phyloP scores from a whole-genome alignment of 1,140 invertebrate species.

The Philopotamus ludificatus region DNA sequence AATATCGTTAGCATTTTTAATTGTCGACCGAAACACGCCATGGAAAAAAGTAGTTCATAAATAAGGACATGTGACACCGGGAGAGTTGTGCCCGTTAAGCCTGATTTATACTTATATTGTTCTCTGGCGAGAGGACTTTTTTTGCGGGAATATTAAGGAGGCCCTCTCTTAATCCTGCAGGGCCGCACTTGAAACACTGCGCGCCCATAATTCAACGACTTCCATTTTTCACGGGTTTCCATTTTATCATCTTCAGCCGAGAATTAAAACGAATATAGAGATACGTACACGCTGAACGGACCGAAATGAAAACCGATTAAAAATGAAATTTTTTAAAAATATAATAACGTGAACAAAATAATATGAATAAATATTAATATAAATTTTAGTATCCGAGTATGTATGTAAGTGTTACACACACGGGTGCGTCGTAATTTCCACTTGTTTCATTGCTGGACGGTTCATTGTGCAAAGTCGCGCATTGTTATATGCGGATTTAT shows the following conservation, averaged over 20 bases:
- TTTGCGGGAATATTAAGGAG: slow-evolving; percentile 39
- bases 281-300: neutral
- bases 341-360: too few species aligned
- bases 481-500: too few species aligned
- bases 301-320: too few species aligned
- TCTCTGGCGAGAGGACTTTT: slow-evolving; percentile 24
- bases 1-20: slow-evolving; percentile 25
- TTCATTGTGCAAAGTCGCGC: slow-evolving; percentile 2
- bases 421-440: too few species aligned
- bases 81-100: slow-evolving; percentile 33
- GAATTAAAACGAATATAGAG: neutral
- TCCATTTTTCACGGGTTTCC: slow-evolving; percentile 33
- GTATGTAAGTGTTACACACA: too few species aligned
- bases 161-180: slow-evolving; percentile 29
- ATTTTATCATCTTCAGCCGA: slow-evolving; percentile 34
- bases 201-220: slow-evolving; percentile 25
- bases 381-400: too few species aligned
- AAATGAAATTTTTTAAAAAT: too few species aligned
- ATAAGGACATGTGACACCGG: slow-evolving; percentile 38
- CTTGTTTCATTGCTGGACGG: neutral
- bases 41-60: slow-evolving; percentile 38
- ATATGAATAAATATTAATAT: too few species aligned
- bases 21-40: slow-evolving; percentile 32
- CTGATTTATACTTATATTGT: slow-evolving; percentile 40
- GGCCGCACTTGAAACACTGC: slow-evolving; percentile 22